Conservation (phyloP, 2,113 vertebrate species). For the Acrocephalus arundinaceus region DNA sequence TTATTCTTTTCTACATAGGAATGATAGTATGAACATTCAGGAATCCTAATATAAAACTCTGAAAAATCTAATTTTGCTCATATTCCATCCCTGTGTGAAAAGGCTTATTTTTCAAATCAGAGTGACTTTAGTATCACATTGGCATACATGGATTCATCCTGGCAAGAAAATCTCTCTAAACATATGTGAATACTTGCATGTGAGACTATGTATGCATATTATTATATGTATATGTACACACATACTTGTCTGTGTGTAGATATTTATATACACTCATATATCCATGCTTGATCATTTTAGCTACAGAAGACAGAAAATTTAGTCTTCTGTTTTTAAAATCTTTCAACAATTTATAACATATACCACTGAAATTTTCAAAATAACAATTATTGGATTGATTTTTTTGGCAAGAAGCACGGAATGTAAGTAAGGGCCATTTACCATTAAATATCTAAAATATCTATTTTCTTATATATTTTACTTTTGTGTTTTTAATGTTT, state of each 20-base stretch:
- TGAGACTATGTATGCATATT: not conserved
- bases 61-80: not conserved
- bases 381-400: fast-evolving
- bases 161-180: not conserved
- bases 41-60: not conserved
- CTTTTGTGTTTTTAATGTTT: not conserved
- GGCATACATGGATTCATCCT: not conserved
- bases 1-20: not conserved
- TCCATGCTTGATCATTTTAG: not conserved
- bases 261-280: not conserved
- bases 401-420: not conserved
- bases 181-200: not conserved
- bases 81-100: not conserved
- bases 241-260: fast-evolving
- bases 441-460: not conserved
- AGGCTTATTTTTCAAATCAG: not conserved
- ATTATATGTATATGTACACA: not conserved
- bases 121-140: not conserved
- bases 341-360: not conserved
- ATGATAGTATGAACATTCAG: not conserved
- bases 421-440: not conserved
- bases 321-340: not conserved
- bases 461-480: not conserved
- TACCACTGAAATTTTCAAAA: not conserved
- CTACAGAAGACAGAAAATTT: not conserved